Evolutionary conservation across 2,888 invertebrate genomes (phyloP).

Genomic region (Hofmannophila pseudospretella): DNA sequence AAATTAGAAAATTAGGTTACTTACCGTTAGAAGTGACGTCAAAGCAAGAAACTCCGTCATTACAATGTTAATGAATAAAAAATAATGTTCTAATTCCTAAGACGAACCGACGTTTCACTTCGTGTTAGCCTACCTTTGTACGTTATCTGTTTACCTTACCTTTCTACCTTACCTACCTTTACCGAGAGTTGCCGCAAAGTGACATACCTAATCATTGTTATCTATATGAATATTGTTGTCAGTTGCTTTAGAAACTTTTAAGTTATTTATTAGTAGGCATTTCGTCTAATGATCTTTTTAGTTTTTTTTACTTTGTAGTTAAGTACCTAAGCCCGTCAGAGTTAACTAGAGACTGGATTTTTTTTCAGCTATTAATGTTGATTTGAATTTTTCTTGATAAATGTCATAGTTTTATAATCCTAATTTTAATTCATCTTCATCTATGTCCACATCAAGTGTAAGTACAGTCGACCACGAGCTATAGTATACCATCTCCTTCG

Average conservation of each 20-base stretch:
- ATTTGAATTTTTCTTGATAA: too few relatives aligned
- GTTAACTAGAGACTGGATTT: too few relatives aligned
- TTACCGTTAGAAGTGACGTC: not conserved
- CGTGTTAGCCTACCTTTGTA: slow-evolving; percentile 1
- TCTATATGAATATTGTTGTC: slow-evolving; percentile 23
- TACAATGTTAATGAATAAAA: not conserved
- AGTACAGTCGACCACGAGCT: too few relatives aligned
- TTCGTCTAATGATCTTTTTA: slow-evolving; percentile 7
- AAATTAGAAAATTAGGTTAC: too few relatives aligned
- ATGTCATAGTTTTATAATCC: too few relatives aligned
- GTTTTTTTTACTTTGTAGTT: too few relatives aligned
- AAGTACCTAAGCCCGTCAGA: too few relatives aligned
- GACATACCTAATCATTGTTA: slow-evolving; percentile 13
- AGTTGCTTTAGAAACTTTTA: slow-evolving; percentile 1
- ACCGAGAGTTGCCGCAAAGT: slow-evolving; percentile 21
- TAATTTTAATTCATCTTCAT: too few relatives aligned
- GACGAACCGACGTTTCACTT: slow-evolving; percentile 12
- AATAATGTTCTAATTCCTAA: not conserved
- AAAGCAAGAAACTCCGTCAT: not conserved
- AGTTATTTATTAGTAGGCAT: slow-evolving; percentile 1
- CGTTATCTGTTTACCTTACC: slow-evolving; percentile 17
- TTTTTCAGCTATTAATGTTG: too few relatives aligned
- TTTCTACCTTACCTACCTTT: too few relatives aligned
- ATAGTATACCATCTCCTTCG: too few relatives aligned
- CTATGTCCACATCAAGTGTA: too few relatives aligned